Evolutionary conservation across 1,140 invertebrate genomes (phyloP).

Genomic region (Muscidifurax raptorellus): DNA sequence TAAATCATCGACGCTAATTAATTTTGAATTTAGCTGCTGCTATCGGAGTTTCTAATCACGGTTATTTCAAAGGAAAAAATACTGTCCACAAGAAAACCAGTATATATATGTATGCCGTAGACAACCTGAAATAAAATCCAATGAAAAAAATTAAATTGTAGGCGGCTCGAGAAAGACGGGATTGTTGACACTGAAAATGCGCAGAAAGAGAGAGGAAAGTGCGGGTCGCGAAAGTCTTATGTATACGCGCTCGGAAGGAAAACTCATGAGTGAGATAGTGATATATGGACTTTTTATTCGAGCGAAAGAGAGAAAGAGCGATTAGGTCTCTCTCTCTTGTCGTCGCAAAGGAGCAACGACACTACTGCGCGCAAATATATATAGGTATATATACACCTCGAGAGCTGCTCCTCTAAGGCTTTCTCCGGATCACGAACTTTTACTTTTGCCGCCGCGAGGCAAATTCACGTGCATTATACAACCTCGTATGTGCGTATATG

Average conservation of each 20-base stretch:
- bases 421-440: constrained; percentile 72
- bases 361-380: background rate
- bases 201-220: constrained; percentile 29
- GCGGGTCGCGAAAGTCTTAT: constrained; percentile 26
- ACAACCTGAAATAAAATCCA: background rate
- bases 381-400: background rate
- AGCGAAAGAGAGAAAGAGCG: background rate
- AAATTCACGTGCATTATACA: constrained; percentile 58
- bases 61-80: background rate
- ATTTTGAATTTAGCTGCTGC: background rate
- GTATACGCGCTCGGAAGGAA: background rate
- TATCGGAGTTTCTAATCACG: constrained; percentile 14
- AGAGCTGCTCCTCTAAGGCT: constrained; percentile 11
- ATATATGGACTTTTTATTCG: too few relatives aligned
- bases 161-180: background rate
- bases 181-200: constrained; percentile 47
- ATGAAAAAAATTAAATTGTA: background rate
- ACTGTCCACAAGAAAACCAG: background rate
- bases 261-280: background rate
- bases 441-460: constrained; percentile 72
- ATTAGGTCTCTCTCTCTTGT: background rate
- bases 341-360: constrained; percentile 19
- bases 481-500: background rate
- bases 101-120: background rate
- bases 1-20: constrained; percentile 24